Base-by-base conservation (phyloP, 1,140 invertebrate species). In the Phenacoccus solenopsis region DNA sequence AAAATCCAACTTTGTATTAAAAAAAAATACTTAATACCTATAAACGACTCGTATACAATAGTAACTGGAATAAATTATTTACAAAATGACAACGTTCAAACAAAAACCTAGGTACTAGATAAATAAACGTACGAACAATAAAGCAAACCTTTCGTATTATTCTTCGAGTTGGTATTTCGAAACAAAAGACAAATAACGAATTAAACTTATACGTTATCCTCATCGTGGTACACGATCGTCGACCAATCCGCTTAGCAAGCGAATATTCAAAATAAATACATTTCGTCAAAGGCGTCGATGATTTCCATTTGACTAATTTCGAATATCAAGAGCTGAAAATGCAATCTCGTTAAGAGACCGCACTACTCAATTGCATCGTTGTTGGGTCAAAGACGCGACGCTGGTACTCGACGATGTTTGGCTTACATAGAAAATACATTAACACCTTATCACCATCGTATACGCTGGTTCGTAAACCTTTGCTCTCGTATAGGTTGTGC, bases 121-220 rank as follows among this genome's bases (percentile, higher is more conserved):
- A 49, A 49, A 49, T 49, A 49, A 49, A 49, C 20, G 38, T n/a
- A n/a, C 38, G 38, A 49, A 49, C 38, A 49, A 49, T 49, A 49
- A 49, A 49, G 38, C 12, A 16, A 49, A 49, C 38, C 12, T 10
- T 49, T 49, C 20, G 12, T n/a, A 49, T 49, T 49, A 49, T 49
- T 49, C 38, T 49, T 49, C 38, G 4, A 4, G 38, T 49, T 49
- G 38, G 38, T 49, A 49, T 49, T 49, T 49, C 20, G 20, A 49
- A 49, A 49, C 38, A 49, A 49, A 49, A 49, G 38, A 49, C 38
- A 49, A 49, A 49, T 49, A 49, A 49, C 38, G 38, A 49, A 49
- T 49, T 49, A 49, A 49, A 49, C 38, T 49, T 49, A 49, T 49
- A 49, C 38, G 38, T n/a, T n/a, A 49, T 49, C 38, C 20, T 49